Evolutionary conservation across 2,888 invertebrate species (phyloP), one percentile per base, ranked within the genome.

Genomic region (Philaethria dido): DNA sequence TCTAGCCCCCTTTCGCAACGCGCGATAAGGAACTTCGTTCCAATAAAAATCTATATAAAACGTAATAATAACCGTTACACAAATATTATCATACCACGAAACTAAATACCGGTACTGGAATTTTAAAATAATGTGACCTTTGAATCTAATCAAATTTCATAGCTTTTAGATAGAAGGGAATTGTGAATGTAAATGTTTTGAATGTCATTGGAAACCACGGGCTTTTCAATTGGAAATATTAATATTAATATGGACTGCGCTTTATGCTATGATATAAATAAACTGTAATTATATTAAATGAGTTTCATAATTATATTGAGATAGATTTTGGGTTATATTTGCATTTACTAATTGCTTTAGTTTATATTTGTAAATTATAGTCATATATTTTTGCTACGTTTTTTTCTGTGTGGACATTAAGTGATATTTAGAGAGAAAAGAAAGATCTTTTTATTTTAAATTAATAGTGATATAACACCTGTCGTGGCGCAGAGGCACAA

Each of bases 101-200:
- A 42, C 22, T 14, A 42, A 69, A 64, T 62, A 65, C 52, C 52
- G 39, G 62, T 54, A 48, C 59, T 29, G 54, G 52, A 68, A 45
- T 60, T 55, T 45, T 33, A 44, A 55, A 55, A 59, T 29, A 45
- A 59, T 42, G 55, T 66, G 55, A 66, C 64, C 66, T 66, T 70
- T 68, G 62, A 64, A 45, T 61, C 16, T 57, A 64, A 57, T 68
- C 57, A 61, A 50, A 57, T 63, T 60, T 63, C 48, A 42, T 62
- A 47, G 36, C 47, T 39, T 52, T 64, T 44, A 42, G 48, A 52
- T 29, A 5, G 36, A 69, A 63, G 60, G 50, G 52, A 44, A 60
- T 62, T 65, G 48, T 63, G 39, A 44, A 65, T 47, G 55, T 66
- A 70, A 70, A 66, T 66, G 57, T 63, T 62, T 68, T 45, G 62